phyloP scores from a whole-genome alignment of 2,113 vertebrate genomes.

The Engystomops pustulosus region DNA sequence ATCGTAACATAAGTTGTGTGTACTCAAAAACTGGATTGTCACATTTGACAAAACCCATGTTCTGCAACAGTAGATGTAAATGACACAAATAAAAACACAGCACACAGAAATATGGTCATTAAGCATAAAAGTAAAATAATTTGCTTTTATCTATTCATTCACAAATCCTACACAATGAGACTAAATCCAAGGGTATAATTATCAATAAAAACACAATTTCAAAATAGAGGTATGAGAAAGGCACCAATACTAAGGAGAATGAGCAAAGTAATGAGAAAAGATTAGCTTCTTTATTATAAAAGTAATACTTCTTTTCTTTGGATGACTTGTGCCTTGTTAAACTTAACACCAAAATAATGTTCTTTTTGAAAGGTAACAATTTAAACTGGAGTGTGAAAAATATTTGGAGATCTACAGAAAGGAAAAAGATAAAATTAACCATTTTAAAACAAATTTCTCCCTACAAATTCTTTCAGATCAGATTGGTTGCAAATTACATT shows the following conservation, averaged over 20 bases:
- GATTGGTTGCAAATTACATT: no score
- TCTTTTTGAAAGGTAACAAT: slow-evolving; percentile 34
- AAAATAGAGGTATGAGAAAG: slow-evolving; percentile 51
- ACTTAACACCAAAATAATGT: slow-evolving; percentile 46
- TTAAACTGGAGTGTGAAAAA: slow-evolving; percentile 36
- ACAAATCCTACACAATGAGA: slow-evolving; percentile 52
- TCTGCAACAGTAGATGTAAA: neutral
- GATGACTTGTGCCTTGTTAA: slow-evolving; percentile 54
- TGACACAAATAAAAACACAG: neutral
- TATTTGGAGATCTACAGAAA: slow-evolving; percentile 45
- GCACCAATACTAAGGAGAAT: slow-evolving; percentile 54
- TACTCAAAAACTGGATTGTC: neutral
- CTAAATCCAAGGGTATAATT: slow-evolving; percentile 48
- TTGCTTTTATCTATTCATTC: slow-evolving; percentile 54
- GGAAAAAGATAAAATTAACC: slow-evolving; percentile 2
- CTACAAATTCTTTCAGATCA: neutral
- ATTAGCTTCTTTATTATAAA: slow-evolving; percentile 52
- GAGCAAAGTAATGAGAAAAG: slow-evolving; percentile 42
- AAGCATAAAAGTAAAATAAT: slow-evolving; percentile 44
- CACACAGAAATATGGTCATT: slow-evolving; percentile 43
- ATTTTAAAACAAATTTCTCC: neutral
- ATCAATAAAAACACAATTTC: slow-evolving; percentile 49
- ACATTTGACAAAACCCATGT: neutral
- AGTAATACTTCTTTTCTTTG: slow-evolving; percentile 57
- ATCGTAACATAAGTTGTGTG: no score